These are phyloP conservation scores for Leucoraja erinaceus DNA, from an alignment of 2,113 vertebrate species.

Conservation along the genomic window DNA sequence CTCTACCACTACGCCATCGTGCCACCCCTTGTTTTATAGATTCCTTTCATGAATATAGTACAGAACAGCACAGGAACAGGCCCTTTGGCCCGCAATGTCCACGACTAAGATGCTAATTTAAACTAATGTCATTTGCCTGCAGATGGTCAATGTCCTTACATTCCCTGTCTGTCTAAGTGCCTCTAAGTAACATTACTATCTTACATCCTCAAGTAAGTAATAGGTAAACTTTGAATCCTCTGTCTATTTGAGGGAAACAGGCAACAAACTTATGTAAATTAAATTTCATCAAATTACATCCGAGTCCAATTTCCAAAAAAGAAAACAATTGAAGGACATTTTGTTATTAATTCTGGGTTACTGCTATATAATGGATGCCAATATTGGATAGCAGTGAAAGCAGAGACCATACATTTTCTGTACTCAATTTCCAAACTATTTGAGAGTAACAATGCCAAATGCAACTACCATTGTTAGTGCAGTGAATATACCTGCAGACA, in stretches of 20 bases:
- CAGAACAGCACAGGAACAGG: too few relatives aligned
- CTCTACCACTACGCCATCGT: too few relatives aligned
- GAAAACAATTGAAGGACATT: background rate
- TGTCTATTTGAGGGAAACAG: background rate
- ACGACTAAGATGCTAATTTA: too few relatives aligned
- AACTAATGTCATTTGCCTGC: too few relatives aligned
- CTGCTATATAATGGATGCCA: background rate
- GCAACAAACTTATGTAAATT: background rate
- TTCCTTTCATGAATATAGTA: too few relatives aligned
- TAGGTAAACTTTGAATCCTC: background rate
- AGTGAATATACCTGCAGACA: background rate
- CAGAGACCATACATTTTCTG: background rate
- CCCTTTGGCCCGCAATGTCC: too few relatives aligned
- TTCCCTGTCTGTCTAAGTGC: too few relatives aligned
- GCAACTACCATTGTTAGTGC: background rate
- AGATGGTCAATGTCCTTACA: too few relatives aligned
- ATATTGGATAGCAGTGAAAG: background rate
- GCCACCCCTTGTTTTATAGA: too few relatives aligned
- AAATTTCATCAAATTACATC: background rate
- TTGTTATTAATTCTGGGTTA: background rate
- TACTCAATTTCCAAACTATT: background rate
- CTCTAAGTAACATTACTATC: too few relatives aligned
- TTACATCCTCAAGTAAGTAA: background rate
- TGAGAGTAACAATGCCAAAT: constrained; percentile 3
- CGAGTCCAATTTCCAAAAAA: background rate